These are phyloP conservation scores for Sigmodon hispidus DNA, from an alignment of 2,113 vertebrate genomes.

Conservation along the genomic window DNA sequence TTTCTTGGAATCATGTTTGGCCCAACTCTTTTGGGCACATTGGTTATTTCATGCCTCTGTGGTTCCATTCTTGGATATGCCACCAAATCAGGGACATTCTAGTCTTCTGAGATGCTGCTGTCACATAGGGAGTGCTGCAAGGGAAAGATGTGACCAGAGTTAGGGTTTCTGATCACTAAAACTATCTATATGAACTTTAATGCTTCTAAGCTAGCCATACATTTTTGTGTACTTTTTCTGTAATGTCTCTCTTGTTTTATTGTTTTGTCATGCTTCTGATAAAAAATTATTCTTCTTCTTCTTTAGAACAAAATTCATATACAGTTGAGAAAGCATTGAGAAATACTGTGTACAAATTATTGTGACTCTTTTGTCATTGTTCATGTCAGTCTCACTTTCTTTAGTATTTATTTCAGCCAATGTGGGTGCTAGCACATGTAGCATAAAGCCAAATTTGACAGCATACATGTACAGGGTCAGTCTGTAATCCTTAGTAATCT, in stretches of 20 bases:
- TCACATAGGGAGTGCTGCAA: not conserved
- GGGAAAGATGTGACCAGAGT: not conserved
- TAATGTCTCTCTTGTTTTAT: not conserved
- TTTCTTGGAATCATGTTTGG: not conserved
- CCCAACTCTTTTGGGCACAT: not conserved
- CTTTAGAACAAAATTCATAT: not conserved
- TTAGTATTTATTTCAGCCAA: not conserved
- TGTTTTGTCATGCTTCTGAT: constrained; percentile 28
- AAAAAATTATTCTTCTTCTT: not conserved
- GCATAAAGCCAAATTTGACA: not conserved
- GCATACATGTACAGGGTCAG: not conserved
- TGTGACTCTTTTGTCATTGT: not conserved
- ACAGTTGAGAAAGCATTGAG: not conserved
- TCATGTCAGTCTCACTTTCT: not conserved
- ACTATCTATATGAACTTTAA: not conserved
- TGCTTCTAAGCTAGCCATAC: constrained; percentile 1
- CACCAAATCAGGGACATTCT: not conserved
- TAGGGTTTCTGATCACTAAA: not conserved
- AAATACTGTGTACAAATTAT: not conserved
- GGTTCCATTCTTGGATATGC: not conserved
- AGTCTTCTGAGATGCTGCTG: not conserved
- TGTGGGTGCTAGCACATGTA: not conserved
- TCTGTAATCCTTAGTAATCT: not conserved
- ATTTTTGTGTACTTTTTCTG: not conserved
- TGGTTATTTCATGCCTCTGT: not conserved